Evolutionary conservation across 2,888 invertebrate species (phyloP).

Genomic region (Macrostomum cliftonense): DNA sequence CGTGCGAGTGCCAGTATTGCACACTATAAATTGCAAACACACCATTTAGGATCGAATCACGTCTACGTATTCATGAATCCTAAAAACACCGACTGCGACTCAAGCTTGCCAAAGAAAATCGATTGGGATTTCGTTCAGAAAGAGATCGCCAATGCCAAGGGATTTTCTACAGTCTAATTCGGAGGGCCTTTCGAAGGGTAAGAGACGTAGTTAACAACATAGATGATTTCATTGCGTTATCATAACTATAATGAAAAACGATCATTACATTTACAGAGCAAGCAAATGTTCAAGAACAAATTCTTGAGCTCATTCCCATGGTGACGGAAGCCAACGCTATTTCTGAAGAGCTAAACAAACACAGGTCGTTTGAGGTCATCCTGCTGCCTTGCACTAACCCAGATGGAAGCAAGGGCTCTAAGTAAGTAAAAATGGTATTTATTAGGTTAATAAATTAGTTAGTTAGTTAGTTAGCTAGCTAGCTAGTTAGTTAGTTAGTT

Average conservation of each 20-base stretch:
- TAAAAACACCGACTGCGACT: conserved; percentile 7
- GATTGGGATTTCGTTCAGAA: conserved; percentile 38
- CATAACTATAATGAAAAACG: background rate
- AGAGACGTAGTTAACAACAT: too few relatives aligned
- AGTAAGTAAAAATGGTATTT: too few relatives aligned
- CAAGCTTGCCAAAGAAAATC: conserved; percentile 25
- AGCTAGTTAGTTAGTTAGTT: too few relatives aligned
- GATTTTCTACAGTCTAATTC: conserved; percentile 28
- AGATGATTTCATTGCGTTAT: conserved; percentile 27
- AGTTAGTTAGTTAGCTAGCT: too few relatives aligned
- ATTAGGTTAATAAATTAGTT: too few relatives aligned
- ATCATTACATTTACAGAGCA: conserved; percentile 34
- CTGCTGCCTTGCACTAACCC: conserved; percentile 19
- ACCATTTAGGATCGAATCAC: conserved; percentile 31
- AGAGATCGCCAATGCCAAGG: conserved; percentile 37
- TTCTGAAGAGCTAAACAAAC: conserved; percentile 36
- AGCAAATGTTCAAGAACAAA: conserved; percentile 35
- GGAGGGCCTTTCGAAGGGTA: conserved; percentile 32
- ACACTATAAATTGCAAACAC: too few relatives aligned
- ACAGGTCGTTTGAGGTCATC: conserved; percentile 36
- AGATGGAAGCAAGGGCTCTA: too few relatives aligned
- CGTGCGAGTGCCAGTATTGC: too few relatives aligned
- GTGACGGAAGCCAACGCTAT: conserved; percentile 38
- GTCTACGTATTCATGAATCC: conserved; percentile 36
- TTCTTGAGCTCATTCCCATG: conserved; percentile 35